phyloP scores from a whole-genome alignment of 2,113 vertebrate genomes.

The Passer montanus region DNA sequence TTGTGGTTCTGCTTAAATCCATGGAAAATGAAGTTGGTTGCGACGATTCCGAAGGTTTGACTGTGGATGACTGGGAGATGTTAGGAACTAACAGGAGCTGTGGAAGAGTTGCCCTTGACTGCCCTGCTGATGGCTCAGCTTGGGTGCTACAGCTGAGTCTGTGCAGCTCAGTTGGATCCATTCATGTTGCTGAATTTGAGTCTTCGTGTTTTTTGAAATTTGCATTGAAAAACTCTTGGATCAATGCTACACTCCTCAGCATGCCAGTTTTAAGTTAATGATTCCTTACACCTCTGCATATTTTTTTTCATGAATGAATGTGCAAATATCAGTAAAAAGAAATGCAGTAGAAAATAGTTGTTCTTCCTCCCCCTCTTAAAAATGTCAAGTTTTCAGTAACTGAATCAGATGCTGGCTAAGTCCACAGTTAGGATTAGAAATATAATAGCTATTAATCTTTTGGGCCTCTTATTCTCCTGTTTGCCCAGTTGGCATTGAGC shows the following conservation, averaged over 20 bases:
- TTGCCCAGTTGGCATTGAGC: background rate
- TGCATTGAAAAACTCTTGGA: background rate
- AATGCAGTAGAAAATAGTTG: background rate
- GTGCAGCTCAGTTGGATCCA: rapidly evolving
- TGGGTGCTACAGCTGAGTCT: background rate
- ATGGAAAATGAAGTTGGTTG: background rate
- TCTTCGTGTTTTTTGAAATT: background rate
- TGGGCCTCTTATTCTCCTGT: background rate
- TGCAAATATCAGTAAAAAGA: background rate
- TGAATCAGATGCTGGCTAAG: background rate
- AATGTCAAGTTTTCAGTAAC: background rate
- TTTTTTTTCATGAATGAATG: background rate
- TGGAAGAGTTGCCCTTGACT: background rate
- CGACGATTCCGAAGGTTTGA: background rate
- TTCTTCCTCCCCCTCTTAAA: background rate
- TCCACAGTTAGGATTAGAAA: background rate
- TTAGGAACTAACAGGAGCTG: background rate
- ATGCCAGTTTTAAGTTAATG: background rate
- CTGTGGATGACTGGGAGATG: background rate
- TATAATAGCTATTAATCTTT: background rate
- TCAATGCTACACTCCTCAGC: background rate
- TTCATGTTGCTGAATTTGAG: background rate
- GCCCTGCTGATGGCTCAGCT: background rate
- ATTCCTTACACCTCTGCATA: background rate
- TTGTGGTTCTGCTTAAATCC: background rate